Conservation (phyloP, 2,888 invertebrate species). For the Colletes collaris region DNA sequence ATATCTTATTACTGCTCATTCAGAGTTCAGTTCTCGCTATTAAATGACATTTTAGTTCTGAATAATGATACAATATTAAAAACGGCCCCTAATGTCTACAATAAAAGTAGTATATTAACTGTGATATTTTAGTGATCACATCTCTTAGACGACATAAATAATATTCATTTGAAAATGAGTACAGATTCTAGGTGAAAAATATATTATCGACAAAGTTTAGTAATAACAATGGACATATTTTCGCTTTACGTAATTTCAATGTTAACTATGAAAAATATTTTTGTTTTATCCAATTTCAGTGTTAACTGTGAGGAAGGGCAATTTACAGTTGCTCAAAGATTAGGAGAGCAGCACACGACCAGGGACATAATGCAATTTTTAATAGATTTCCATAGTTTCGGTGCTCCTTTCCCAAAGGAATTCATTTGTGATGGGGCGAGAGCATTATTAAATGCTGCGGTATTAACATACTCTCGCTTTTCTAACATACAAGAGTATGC, state of each 20-base stretch:
- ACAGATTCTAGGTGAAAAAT: constrained; percentile 3
- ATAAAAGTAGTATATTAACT: constrained; percentile 2
- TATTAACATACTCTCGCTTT: not conserved
- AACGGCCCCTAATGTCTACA: constrained; percentile 1
- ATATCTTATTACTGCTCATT: constrained; percentile 3
- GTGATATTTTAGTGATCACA: not conserved
- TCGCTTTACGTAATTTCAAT: not conserved
- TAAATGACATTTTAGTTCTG: constrained; percentile 4
- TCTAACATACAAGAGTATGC: not conserved
- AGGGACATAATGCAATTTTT: not conserved
- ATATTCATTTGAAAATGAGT: not conserved
- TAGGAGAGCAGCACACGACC: not conserved
- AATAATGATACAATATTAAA: constrained; percentile 5
- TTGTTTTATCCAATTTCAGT: not conserved
- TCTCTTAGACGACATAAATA: constrained; percentile 4
- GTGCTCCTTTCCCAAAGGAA: not conserved
- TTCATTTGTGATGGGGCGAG: constrained; percentile 2
- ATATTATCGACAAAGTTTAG: not conserved
- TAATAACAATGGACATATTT: not conserved
- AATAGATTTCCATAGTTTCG: not conserved
- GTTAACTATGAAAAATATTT: not conserved
- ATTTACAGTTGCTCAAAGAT: not conserved
- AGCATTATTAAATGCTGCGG: constrained; percentile 1
- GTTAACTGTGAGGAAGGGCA: constrained; percentile 1
- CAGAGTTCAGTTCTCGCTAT: constrained; percentile 4